These are phyloP conservation scores for Sialia sialis DNA, from an alignment of 2,113 vertebrate species.

Conservation along the genomic window DNA sequence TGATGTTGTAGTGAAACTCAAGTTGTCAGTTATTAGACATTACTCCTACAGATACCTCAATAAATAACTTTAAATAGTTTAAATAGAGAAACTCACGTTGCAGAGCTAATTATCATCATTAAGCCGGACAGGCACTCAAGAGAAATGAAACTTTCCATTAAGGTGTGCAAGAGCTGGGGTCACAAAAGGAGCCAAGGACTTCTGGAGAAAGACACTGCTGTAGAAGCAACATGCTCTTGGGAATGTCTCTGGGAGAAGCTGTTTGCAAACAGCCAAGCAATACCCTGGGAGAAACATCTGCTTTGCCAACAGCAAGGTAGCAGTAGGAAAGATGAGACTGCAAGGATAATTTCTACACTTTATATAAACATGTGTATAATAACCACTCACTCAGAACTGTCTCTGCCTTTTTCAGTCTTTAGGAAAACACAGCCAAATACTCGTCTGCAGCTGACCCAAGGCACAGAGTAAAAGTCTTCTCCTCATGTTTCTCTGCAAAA, in stretches of 20 bases:
- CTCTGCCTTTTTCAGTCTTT: background rate
- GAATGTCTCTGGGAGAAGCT: background rate
- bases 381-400: background rate
- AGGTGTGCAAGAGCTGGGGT: background rate
- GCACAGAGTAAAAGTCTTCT: background rate
- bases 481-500: background rate
- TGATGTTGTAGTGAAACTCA: background rate
- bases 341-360: background rate
- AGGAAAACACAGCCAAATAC: background rate
- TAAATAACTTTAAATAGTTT: background rate
- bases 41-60: background rate
- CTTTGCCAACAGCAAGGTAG: conserved; percentile 27
- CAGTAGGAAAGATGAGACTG: background rate
- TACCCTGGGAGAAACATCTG: conserved; percentile 12
- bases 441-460: background rate
- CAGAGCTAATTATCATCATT: background rate
- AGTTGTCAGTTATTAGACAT: background rate
- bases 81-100: background rate
- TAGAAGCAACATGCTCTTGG: background rate
- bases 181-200: background rate
- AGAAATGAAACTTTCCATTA: background rate
- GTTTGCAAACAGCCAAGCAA: conserved; percentile 12
- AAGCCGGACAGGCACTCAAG: background rate
- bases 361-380: background rate
- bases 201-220: background rate